Evolutionary conservation across 2,113 vertebrate species (phyloP).

Genomic region (Baryphthengus martii): DNA sequence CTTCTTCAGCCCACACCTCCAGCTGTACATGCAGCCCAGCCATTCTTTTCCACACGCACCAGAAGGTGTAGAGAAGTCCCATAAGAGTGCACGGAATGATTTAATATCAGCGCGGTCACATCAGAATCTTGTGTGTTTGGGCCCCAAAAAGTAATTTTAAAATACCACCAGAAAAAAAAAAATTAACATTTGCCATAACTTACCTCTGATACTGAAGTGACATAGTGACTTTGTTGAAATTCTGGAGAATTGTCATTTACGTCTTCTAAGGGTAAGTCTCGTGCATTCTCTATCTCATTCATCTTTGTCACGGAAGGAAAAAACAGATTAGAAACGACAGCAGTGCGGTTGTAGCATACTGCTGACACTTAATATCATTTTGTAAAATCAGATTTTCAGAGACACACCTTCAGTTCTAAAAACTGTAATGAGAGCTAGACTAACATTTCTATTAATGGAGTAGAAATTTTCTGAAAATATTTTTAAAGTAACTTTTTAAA

Average conservation of each 20-base stretch:
- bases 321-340: not conserved
- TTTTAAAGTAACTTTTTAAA: not conserved
- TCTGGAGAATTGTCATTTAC: slow-evolving; percentile 71
- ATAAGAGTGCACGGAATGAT: accelerated
- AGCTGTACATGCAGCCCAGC: not conserved
- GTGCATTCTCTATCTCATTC: not conserved
- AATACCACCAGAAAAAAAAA: not conserved
- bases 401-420: not conserved
- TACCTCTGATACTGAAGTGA: slow-evolving; percentile 67
- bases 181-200: not conserved
- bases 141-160: not conserved
- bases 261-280: slow-evolving; percentile 40
- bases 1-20: not conserved
- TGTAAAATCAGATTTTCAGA: not conserved
- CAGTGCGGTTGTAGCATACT: not conserved
- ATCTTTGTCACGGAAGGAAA: not conserved
- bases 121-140: not conserved
- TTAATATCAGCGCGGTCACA: no score
- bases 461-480: not conserved
- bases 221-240: slow-evolving; percentile 61
- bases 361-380: not conserved
- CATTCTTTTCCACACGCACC: not conserved
- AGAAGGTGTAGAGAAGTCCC: accelerated
- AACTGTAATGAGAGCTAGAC: not conserved
- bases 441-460: not conserved